Percentiles rank a stretch among this genome's conserved stretches.
Evolutionary conservation across 35 echinoderm and acorn worm genomes (phyloP).

Genomic region (Ptychodera flava): DNA sequence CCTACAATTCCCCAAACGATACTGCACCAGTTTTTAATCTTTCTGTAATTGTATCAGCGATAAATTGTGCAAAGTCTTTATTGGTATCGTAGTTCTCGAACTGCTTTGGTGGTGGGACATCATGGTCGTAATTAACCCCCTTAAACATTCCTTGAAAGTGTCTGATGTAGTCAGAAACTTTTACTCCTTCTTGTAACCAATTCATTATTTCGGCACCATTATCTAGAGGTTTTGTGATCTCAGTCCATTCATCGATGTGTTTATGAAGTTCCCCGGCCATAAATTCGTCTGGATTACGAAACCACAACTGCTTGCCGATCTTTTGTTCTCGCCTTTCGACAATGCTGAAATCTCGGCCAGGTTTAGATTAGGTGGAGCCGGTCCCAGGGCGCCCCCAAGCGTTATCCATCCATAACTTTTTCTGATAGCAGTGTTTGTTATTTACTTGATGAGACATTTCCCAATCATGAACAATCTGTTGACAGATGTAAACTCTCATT

Average conservation of each 20-base stretch:
- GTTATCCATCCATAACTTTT: neutral
- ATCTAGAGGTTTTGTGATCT: neutral
- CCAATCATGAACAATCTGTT: neutral
- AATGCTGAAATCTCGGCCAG: neutral
- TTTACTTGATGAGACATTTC: neutral
- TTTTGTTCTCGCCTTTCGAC: neutral
- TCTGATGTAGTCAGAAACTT: neutral
- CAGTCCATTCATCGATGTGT: neutral
- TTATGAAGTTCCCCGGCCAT: neutral
- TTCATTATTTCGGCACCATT: neutral
- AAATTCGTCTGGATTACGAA: neutral
- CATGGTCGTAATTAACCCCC: neutral
- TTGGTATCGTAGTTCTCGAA: neutral
- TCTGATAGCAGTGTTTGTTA: neutral
- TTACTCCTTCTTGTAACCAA: neutral
- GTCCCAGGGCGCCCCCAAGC: neutral
- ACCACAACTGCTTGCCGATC: neutral
- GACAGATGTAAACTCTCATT: neutral
- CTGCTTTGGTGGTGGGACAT: neutral
- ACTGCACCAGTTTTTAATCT: neutral
- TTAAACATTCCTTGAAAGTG: neutral
- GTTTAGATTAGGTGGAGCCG: neutral
- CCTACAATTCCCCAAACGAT: neutral
- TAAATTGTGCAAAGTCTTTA: neutral
- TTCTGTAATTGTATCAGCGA: neutral